Evolutionary conservation across 2,113 vertebrate species (phyloP), one percentile per base, ranked within the genome.

Genomic region (Galeopterus variegatus): DNA sequence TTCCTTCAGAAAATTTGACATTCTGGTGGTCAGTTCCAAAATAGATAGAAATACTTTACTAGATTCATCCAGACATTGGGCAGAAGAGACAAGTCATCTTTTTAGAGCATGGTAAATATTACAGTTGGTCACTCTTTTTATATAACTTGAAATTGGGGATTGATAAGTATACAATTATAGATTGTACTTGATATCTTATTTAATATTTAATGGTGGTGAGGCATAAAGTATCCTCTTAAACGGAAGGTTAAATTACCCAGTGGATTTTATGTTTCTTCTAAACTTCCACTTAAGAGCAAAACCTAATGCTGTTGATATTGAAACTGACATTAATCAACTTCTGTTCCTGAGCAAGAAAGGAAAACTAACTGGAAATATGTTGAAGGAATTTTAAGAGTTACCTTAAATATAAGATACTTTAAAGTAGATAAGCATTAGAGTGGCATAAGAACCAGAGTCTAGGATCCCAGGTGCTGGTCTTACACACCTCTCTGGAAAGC

Each of bases 161-260:
- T 94, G 54, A 80, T 89, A 88, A 96, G 70, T 93, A 56, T 96
- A 94, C 76, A 96, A 41, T 33, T 94, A 36, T 97, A 95, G 87
- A 65, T 92, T 90, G 8, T 88, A 95, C 72, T 97, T 97, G 98
- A 97, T 97, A 97, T 77, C 94, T 92, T 92, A 85, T 67, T 98
- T 93, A 98, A 98, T 98, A 95, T 96, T 97, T 98, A 93, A 98
- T 93, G 21, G 48, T 97, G 65, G 19, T 33, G 45, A 96, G 92
- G 90, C 50, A 85, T 95, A 97, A 95, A 70, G 48, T 98, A 84
- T 87, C 96, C 56, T 95, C 60, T 96, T 88, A 96, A 96, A 94
- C 97, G 93, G 92, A 95, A 97, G 93, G 88, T 97, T 90, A 97
- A 88, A 79, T 98, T 97, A 93, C 95, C 58, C n/a, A 56, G 50